Evolutionary conservation across 2,113 vertebrate species (phyloP).

Genomic region (Dromiciops gliroides): DNA sequence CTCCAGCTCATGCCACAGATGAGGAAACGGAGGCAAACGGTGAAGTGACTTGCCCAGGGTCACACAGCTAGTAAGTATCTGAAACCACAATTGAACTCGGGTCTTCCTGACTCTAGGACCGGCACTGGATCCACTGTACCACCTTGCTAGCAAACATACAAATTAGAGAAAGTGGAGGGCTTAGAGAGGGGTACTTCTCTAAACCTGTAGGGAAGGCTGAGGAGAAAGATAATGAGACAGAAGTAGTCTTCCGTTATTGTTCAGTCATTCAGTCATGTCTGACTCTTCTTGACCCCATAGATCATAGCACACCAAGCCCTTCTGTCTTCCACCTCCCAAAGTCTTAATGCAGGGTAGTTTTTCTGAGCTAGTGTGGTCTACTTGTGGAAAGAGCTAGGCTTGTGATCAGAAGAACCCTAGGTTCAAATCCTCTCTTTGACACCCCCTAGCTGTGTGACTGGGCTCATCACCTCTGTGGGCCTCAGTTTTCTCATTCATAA

Average conservation of each 20-base stretch:
- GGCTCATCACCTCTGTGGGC: too few relatives aligned
- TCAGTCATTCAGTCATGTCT: background rate
- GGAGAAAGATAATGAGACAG: background rate
- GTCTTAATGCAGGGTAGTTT: background rate
- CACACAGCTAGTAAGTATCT: too few relatives aligned
- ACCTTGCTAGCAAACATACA: background rate
- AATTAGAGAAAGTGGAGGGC: background rate
- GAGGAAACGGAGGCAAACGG: background rate
- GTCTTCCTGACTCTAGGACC: too few relatives aligned
- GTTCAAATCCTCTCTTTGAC: background rate
- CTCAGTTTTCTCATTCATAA: too few relatives aligned
- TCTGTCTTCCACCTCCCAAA: background rate
- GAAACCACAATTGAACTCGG: too few relatives aligned
- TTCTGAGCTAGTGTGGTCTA: background rate
- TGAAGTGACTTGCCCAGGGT: too few relatives aligned
- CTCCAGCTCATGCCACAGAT: background rate
- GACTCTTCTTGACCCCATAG: background rate
- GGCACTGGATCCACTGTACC: too few relatives aligned
- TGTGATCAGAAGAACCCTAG: background rate
- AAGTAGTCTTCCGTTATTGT: background rate
- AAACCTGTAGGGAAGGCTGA: background rate
- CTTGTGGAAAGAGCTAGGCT: background rate
- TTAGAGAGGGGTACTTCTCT: background rate
- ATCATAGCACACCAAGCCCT: background rate
- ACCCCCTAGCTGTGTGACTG: too few relatives aligned